Evolutionary conservation across 2,113 vertebrate species (phyloP).

Genomic region (Smithornis capensis): DNA sequence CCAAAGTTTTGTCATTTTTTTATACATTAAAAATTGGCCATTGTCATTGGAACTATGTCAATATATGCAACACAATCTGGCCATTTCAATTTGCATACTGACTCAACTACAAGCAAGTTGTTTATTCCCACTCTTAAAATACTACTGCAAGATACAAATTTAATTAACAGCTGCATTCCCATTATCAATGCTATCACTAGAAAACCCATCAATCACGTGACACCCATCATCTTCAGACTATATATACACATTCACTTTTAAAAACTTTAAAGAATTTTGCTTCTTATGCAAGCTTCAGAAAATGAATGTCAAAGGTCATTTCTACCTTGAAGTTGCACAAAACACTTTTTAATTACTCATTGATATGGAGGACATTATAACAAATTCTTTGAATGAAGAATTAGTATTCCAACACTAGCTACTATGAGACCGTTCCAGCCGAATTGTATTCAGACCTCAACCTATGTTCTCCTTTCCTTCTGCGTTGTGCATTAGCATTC

Average conservation of each 20-base stretch:
- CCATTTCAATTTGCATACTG: background rate
- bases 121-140: background rate
- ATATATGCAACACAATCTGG: background rate
- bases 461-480: background rate
- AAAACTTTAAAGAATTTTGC: background rate
- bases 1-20: background rate
- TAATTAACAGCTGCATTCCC: background rate
- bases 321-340: background rate
- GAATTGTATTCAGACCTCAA: background rate
- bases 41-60: background rate
- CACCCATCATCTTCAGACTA: background rate
- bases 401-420: background rate
- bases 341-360: background rate
- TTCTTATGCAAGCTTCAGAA: background rate
- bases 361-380: background rate
- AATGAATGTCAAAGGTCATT: background rate
- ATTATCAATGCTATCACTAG: background rate
- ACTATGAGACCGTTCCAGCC: background rate
- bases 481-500: background rate
- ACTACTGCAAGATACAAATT: background rate
- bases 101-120: background rate
- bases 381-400: background rate
- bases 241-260: background rate
- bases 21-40: background rate
- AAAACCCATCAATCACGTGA: background rate